phyloP scores from a whole-genome alignment of 64 coral and sea anemone species.

The Montipora cactus region DNA sequence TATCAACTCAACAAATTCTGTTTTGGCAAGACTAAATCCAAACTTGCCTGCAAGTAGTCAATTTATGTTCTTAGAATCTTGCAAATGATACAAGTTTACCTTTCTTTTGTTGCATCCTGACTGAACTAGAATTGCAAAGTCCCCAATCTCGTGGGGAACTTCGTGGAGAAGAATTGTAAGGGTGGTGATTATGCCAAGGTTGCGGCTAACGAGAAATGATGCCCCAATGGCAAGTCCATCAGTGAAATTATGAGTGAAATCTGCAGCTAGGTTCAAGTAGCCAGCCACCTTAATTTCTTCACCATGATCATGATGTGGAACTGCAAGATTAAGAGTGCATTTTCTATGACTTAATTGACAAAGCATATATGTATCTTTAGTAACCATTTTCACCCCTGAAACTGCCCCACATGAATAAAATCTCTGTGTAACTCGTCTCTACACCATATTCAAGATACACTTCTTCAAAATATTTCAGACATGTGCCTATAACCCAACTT shows the following conservation, averaged over 20 bases:
- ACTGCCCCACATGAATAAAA: too few relatives aligned
- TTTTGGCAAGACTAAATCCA: too few relatives aligned
- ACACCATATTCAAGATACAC: too few relatives aligned
- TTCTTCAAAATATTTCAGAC: too few relatives aligned
- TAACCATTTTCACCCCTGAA: too few relatives aligned
- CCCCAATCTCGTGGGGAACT: slow-evolving; percentile 98
- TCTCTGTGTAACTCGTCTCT: too few relatives aligned
- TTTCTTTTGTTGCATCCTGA: slow-evolving; percentile 94
- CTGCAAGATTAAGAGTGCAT: not conserved
- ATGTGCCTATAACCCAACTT: too few relatives aligned
- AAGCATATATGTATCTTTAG: too few relatives aligned
- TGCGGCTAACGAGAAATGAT: slow-evolving; percentile 93
- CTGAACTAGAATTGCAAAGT: slow-evolving; percentile 98
- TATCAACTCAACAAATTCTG: too few relatives aligned
- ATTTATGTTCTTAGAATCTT: too few relatives aligned
- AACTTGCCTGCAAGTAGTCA: too few relatives aligned
- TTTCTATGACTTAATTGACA: not conserved
- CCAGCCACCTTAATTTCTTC: slow-evolving; percentile 97
- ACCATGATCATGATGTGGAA: slow-evolving; percentile 16
- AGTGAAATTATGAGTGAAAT: slow-evolving; percentile 99
- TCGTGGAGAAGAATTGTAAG: slow-evolving; percentile 97
- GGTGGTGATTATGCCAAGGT: slow-evolving; percentile 91
- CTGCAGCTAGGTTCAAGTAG: slow-evolving; percentile 95
- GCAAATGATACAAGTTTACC: slow-evolving; percentile 43
- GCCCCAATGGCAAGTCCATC: slow-evolving; percentile 98